Conservation (phyloP, 1,140 invertebrate genomes). For the Calliphora vicina region DNA sequence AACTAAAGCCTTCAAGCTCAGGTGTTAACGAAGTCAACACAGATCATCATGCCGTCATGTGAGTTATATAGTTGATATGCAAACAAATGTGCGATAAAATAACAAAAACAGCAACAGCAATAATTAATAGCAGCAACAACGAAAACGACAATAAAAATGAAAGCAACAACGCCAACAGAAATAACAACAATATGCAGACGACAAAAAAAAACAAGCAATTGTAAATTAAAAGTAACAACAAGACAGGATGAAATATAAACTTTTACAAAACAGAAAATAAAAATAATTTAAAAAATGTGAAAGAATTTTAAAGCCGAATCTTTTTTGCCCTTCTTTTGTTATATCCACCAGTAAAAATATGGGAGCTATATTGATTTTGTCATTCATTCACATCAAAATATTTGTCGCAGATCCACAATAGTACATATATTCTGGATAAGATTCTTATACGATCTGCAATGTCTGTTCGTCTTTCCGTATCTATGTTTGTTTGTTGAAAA, state of each 20-base stretch:
- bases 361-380: too few relatives aligned
- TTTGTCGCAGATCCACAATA: too few relatives aligned
- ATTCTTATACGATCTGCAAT: too few relatives aligned
- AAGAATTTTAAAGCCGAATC: too few relatives aligned
- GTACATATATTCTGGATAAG: too few relatives aligned
- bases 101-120: background rate
- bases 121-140: background rate
- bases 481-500: too few relatives aligned
- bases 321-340: too few relatives aligned
- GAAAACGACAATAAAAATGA: background rate
- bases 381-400: too few relatives aligned
- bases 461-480: too few relatives aligned
- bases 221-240: background rate
- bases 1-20: conserved; percentile 4
- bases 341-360: too few relatives aligned
- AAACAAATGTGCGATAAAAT: background rate
- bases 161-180: background rate
- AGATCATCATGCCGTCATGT: background rate
- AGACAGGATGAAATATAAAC: background rate
- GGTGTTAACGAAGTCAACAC: conserved; percentile 8
- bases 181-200: background rate
- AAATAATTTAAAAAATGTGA: too few relatives aligned
- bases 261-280: background rate
- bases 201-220: background rate
- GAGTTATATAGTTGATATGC: background rate